A percentile compares a stretch with the other conserved stretches of the same genome.
Conservation (phyloP, 2,888 invertebrate species). For the Spisula solida region DNA sequence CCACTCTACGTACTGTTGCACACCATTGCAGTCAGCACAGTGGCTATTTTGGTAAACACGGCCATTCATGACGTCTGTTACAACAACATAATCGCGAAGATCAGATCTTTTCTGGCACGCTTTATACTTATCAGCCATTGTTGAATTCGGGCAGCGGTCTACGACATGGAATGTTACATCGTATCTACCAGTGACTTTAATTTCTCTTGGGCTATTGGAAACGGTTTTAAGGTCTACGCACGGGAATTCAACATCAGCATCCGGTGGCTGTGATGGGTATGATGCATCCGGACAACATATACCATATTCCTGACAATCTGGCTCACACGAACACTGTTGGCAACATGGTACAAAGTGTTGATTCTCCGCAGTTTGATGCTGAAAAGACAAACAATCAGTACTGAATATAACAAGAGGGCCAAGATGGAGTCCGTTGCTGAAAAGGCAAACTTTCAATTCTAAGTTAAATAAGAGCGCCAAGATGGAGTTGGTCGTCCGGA, state of each 20-base stretch:
- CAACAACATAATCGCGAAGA: slow-evolving; percentile 6
- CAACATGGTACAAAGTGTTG: not conserved
- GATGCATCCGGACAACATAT: slow-evolving; percentile 9
- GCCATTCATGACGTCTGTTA: not conserved
- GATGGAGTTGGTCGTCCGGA: too few relatives aligned
- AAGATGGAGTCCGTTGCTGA: too few relatives aligned
- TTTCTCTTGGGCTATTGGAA: not conserved
- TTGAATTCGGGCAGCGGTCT: not conserved
- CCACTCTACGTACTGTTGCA: not conserved
- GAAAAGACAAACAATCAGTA: not conserved
- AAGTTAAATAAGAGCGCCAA: too few relatives aligned
- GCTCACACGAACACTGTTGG: slow-evolving; percentile 20
- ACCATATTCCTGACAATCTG: slow-evolving; percentile 19
- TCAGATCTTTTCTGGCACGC: not conserved
- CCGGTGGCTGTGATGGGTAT: too few relatives aligned
- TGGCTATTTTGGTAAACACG: slow-evolving; percentile 22
- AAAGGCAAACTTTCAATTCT: too few relatives aligned
- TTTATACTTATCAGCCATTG: not conserved
- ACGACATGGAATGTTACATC: not conserved
- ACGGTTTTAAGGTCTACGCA: not conserved
- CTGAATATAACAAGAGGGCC: too few relatives aligned
- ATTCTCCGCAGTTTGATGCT: not conserved
- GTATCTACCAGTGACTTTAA: not conserved
- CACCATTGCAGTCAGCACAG: slow-evolving; percentile 25
- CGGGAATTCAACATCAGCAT: not conserved